Percentiles rank a stretch among this genome's conserved stretches.
Evolutionary conservation across 37 sponge, comb jelly and placozoan genomes (phyloP).

Genomic region (Chondrilla cf. caribensis): DNA sequence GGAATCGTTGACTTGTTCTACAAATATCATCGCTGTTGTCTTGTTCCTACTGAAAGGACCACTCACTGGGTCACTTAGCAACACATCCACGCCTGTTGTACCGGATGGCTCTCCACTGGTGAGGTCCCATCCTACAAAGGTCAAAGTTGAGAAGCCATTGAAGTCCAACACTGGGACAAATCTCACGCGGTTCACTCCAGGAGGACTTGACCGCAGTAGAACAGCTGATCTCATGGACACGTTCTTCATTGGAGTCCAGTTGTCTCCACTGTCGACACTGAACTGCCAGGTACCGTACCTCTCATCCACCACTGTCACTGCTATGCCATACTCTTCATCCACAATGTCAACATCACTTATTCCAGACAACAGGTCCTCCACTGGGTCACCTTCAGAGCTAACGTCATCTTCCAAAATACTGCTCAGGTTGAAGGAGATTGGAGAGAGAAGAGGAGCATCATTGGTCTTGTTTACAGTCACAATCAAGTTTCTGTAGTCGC

Average conservation of each 20-base stretch:
- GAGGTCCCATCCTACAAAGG: slow-evolving; percentile 87
- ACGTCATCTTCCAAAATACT: slow-evolving; percentile 63
- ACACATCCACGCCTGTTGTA: slow-evolving; percentile 35
- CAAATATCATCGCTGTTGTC: slow-evolving; percentile 46
- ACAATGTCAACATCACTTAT: slow-evolving; percentile 67
- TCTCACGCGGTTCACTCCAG: slow-evolving; percentile 45
- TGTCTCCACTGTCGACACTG: slow-evolving; percentile 47
- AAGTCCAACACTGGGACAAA: slow-evolving; percentile 71
- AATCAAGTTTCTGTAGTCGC: slow-evolving; percentile 11
- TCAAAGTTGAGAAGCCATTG: slow-evolving; percentile 59
- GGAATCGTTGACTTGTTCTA: slow-evolving; percentile 85
- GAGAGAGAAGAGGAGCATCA: slow-evolving; percentile 75
- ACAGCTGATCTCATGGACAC: slow-evolving; percentile 57
- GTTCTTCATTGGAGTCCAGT: slow-evolving; percentile 50
- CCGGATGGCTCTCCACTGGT: slow-evolving; percentile 62
- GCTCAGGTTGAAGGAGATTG: slow-evolving; percentile 43
- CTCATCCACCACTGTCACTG: slow-evolving; percentile 59
- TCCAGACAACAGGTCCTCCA: slow-evolving; percentile 37
- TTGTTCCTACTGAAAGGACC: slow-evolving; percentile 66
- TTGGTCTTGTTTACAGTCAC: slow-evolving; percentile 59
- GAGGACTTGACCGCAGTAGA: slow-evolving; percentile 54
- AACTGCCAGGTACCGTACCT: slow-evolving; percentile 80
- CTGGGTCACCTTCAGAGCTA: slow-evolving; percentile 56
- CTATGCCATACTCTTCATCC: slow-evolving; percentile 59
- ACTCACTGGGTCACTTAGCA: slow-evolving; percentile 44